Base-by-base conservation (phyloP, 2,888 invertebrate species). In the Aleiodes testaceus region DNA sequence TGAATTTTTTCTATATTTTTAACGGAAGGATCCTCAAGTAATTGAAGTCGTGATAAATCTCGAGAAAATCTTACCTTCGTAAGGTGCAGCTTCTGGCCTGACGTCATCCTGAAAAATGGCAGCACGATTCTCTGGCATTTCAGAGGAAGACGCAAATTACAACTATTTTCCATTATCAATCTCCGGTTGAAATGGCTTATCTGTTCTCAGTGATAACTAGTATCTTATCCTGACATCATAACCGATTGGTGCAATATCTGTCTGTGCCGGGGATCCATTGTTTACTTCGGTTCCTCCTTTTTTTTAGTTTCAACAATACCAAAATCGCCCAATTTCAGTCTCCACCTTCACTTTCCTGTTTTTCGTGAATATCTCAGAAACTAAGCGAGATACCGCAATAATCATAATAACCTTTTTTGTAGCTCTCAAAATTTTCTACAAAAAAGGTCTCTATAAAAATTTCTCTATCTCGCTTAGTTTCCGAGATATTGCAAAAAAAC, bases 191-290 rank as follows among this genome's bases (percentile, higher is more conserved):
- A 22, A 45, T 45, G n/a, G 22, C 12, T 44, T 63, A 63, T 63
- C 63, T 45, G 22, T 12, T 20, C 18, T 42, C 44, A 9, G 0
- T 63, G 59, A 63, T 63, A 63, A 22, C 63, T 20, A 63, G 7
- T 63, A 45, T 63, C 63, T 63, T 63, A 63, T 63, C 63, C 63
- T 42, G 14, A 14, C 7, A 59, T 36, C 59, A n/a, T 59, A 16
- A 14, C 6, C 18, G 7, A 59, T 36, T 36, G 42, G 16, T 18
- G 42, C 22, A 63, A 45, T 12, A 20, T 22, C 9, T 12, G 18
- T 16, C 14, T 1, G 36, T 16, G 42, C 7, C 3, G 14, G 16
- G 4, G 18, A n/a, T 53, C 11, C 18, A 12, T 26, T 14, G 16
- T 47, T 16, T 47, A 53, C 11, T 53, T 18, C 11, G 22, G 11